A percentile compares a stretch with the other conserved stretches of the same genome.
Conservation (phyloP, 2,888 invertebrate species). For the Sphinx pinastri region DNA sequence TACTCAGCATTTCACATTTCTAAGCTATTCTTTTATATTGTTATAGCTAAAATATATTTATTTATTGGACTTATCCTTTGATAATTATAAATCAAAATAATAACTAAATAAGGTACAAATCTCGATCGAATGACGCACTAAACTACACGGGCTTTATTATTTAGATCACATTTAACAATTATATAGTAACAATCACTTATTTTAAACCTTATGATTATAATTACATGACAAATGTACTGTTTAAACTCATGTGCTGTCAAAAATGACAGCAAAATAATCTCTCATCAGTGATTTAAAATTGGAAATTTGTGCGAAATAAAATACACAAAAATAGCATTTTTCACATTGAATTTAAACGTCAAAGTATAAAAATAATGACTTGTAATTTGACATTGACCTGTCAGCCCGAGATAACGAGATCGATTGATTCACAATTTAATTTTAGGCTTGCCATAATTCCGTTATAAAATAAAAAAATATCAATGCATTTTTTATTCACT, state of each 20-base stretch:
- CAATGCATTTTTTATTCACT: neutral
- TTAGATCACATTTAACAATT: conserved; percentile 63
- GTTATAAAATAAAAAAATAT: neutral
- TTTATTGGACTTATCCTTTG: conserved; percentile 29
- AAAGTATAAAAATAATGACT: conserved; percentile 21
- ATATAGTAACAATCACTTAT: conserved; percentile 43
- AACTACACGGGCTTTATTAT: conserved; percentile 42
- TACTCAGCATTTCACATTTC: neutral
- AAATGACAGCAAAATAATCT: conserved; percentile 27
- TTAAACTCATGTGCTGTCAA: conserved; percentile 27
- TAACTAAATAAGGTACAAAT: conserved; percentile 40
- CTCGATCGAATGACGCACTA: conserved; percentile 22
- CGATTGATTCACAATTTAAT: conserved; percentile 5
- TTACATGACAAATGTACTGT: conserved; percentile 28
- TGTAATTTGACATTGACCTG: conserved; percentile 12
- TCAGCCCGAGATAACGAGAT: conserved; percentile 12
- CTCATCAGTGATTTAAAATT: conserved; percentile 5
- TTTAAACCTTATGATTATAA: conserved; percentile 31
- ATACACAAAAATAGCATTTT: conserved; percentile 31
- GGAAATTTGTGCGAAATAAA: conserved; percentile 9
- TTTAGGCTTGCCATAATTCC: neutral
- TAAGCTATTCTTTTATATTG: neutral
- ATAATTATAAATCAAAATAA: conserved; percentile 37
- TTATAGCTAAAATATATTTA: neutral
- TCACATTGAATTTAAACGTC: conserved; percentile 33